Base-by-base conservation (phyloP, 92 coral and sea anemone genomes). In the Epizoanthus illoricatus region DNA sequence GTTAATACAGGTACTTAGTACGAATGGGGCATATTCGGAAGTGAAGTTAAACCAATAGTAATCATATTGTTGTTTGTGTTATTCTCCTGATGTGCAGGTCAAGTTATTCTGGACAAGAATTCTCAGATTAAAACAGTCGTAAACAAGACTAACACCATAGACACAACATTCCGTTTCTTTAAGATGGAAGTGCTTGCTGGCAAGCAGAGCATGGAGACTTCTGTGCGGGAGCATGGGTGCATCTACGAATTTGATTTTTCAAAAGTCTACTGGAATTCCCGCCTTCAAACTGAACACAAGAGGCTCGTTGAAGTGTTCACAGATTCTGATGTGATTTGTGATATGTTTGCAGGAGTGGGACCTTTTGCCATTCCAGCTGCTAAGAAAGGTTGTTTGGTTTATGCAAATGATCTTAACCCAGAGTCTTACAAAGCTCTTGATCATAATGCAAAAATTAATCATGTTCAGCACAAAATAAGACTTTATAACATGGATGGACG, bases 231-330 rank as follows among this genome's bases (percentile, higher is more conserved):
- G 85, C 92, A 89, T 85, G 99, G 99, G 0, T 93, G 96, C 23
- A 75, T 83, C 52, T 96, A 87, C 76, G 89, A 90, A 73, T 96
- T 96, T 88, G 99, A 96, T 72, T 96, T 96, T 80, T 96, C 99
- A n/a, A 93, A 92, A 84, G 99, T 96, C n/a, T 96, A 96, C 83
- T 96, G 99, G 99, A 96, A 96, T 86, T 96, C 99, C 49, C 93
- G 99, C 6, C 92, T 96, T 63, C 99, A 96, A 81, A 88, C 93
- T 33, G 99, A 96, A 39, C 99, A 96, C 85, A 90, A 88, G 43
- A 89, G 99, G 2, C 94, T 96, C 73, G 92, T 91, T 9, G 92
- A 86, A 33, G 63, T 64, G 40, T 96, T 96, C 60, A 62, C 74
- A 16, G 58, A 81, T 69, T 83, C 67, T 43, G 99, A 96, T 71